Conservation (phyloP, 2,888 invertebrate genomes). For the Sipunculus nudus region DNA sequence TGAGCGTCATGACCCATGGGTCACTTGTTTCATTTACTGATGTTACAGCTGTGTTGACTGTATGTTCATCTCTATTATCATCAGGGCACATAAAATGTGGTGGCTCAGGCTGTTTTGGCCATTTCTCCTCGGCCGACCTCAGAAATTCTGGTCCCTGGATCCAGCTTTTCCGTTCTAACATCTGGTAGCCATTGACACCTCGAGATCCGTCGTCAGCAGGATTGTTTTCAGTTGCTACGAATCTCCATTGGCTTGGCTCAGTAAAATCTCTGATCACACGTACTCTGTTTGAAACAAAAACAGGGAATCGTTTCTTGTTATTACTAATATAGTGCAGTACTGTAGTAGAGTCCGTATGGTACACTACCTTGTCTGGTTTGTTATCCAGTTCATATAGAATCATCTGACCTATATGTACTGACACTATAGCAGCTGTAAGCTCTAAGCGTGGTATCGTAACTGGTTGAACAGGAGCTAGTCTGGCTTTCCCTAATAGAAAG, state of each 20-base stretch:
- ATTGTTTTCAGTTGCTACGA: slow-evolving; percentile 36
- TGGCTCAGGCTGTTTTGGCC: too few relatives aligned
- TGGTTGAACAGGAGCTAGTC: slow-evolving; percentile 28
- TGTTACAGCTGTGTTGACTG: too few relatives aligned
- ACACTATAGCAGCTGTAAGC: slow-evolving; percentile 7
- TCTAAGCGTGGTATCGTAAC: slow-evolving; percentile 17
- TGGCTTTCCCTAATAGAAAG: slow-evolving; percentile 21
- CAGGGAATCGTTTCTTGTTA: slow-evolving; percentile 36
- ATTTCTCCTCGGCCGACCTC: too few relatives aligned
- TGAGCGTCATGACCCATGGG: too few relatives aligned
- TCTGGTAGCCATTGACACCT: too few relatives aligned
- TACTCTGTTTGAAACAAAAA: slow-evolving; percentile 41
- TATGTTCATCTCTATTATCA: too few relatives aligned
- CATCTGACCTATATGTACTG: slow-evolving; percentile 3
- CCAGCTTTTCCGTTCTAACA: too few relatives aligned
- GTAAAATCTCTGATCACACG: slow-evolving; percentile 29
- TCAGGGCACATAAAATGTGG: too few relatives aligned
- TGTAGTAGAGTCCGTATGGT: not conserved
- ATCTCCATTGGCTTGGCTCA: slow-evolving; percentile 30
- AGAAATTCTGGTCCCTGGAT: slow-evolving; percentile 1
- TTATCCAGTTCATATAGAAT: slow-evolving; percentile 2
- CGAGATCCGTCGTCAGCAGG: too few relatives aligned
- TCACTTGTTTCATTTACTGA: too few relatives aligned
- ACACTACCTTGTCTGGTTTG: not conserved
- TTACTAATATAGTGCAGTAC: slow-evolving; percentile 3